These are phyloP conservation scores for Lerista edwardsae DNA, from an alignment of 2,797 vertebrate species.

Conservation along the genomic window DNA sequence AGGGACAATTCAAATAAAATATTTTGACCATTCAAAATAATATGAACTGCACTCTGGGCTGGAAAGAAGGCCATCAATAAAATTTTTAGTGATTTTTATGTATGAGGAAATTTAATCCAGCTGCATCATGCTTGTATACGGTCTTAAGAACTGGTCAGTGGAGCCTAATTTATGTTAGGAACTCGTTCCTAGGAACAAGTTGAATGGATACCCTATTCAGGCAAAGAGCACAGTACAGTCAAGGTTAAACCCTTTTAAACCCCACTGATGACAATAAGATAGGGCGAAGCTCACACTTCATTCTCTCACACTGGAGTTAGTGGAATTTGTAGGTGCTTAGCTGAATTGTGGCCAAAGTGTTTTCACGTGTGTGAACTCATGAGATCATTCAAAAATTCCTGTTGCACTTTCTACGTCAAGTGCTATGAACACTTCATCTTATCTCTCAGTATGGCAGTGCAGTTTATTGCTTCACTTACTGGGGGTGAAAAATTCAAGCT, in stretches of 20 bases:
- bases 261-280: background rate
- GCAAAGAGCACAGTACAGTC: background rate
- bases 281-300: background rate
- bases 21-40: too few relatives aligned
- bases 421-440: background rate
- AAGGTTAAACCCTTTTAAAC: background rate
- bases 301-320: background rate
- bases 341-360: background rate
- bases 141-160: background rate
- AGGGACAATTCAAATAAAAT: background rate
- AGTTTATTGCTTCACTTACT: background rate
- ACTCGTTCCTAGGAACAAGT: background rate
- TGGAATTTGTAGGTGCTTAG: background rate
- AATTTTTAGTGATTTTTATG: background rate
- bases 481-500: background rate
- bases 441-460: background rate
- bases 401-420: background rate
- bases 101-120: background rate
- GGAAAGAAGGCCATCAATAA: too few relatives aligned
- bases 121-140: background rate
- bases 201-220: background rate
- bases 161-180: background rate
- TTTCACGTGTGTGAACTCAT: background rate
- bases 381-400: background rate
- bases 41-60: too few relatives aligned